A percentile compares a stretch with the other conserved stretches of the same genome.
Evolutionary conservation across 2,888 invertebrate genomes (phyloP).

Genomic region (Erannis defoliaria): DNA sequence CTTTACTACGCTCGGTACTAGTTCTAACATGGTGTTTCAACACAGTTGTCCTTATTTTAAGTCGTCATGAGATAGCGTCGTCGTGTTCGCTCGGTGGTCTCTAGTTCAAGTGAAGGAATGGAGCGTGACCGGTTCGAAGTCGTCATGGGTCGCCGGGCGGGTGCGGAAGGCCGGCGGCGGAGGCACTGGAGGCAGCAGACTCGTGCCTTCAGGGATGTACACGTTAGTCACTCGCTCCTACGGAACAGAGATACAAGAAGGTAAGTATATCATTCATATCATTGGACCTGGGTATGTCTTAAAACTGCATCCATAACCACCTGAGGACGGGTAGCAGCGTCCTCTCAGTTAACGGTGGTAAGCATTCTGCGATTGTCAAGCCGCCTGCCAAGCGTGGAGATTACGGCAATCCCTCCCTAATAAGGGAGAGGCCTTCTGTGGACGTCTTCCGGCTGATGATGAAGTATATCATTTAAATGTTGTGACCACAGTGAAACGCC

Average conservation of each 20-base stretch:
- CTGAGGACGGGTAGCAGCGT: too few species aligned
- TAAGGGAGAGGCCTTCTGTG: too few species aligned
- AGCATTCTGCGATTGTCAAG: too few species aligned
- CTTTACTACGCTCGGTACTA: background rate
- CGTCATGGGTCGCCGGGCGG: conserved; percentile 86
- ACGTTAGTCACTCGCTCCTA: conserved; percentile 88
- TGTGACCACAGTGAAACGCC: too few species aligned
- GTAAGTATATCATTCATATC: too few species aligned
- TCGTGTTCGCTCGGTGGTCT: conserved; percentile 20
- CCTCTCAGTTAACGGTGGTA: too few species aligned
- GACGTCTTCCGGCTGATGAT: too few species aligned
- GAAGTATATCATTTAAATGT: too few species aligned
- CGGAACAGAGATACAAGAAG: conserved; percentile 16
- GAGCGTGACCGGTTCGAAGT: conserved; percentile 86
- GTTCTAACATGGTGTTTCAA: conserved; percentile 13
- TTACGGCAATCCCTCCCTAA: too few species aligned
- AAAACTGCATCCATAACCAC: too few species aligned
- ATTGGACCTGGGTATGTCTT: too few species aligned
- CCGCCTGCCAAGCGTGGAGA: too few species aligned
- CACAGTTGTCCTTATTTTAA: conserved; percentile 5
- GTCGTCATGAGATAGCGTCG: conserved; percentile 23
- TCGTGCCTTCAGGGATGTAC: conserved; percentile 90
- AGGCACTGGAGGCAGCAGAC: conserved; percentile 89
- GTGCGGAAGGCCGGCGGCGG: conserved; percentile 79
- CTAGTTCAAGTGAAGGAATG: conserved; percentile 79